phyloP scores from a whole-genome alignment of 2,797 vertebrate genomes.

The Enteromius radiatus region DNA sequence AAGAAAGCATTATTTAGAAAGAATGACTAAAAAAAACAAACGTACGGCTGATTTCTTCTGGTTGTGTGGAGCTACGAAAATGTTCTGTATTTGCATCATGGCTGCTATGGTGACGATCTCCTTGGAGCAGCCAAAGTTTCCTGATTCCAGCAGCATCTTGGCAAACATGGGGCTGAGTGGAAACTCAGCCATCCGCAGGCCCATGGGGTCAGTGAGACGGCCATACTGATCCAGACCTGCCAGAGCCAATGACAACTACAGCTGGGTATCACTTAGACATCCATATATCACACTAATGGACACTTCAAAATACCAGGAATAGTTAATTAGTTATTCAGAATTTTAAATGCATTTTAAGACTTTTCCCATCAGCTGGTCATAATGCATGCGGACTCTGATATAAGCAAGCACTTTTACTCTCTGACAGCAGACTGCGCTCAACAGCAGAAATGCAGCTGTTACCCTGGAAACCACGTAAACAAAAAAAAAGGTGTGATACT shows the following conservation, averaged over 20 bases:
- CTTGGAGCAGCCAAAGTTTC: conserved; percentile 96
- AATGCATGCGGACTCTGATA: no score
- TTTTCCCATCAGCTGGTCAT: no score
- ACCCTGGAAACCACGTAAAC: no score
- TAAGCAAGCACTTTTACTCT: no score
- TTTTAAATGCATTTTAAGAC: no score
- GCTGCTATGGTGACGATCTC: conserved; percentile 96
- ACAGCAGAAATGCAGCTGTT: no score
- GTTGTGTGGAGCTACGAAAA: conserved; percentile 89
- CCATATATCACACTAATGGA: no score
- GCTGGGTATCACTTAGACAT: no score
- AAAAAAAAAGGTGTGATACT: no score
- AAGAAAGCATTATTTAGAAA: not conserved
- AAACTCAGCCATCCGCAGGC: conserved; percentile 96
- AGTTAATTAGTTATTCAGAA: no score
- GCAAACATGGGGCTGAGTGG: conserved; percentile 98
- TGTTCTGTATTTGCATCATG: conserved; percentile 99
- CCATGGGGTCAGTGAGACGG: conserved; percentile 91
- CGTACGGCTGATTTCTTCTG: conserved; percentile 93
- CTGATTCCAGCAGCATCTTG: conserved; percentile 98
- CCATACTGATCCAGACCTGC: conserved; percentile 96
- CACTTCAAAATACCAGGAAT: no score
- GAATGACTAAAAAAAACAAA: conserved; percentile 30
- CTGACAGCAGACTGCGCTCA: no score
- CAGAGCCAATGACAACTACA: not conserved